Evolutionary conservation across 2,888 invertebrate species (phyloP).

Genomic region (Lottia gigantea): DNA sequence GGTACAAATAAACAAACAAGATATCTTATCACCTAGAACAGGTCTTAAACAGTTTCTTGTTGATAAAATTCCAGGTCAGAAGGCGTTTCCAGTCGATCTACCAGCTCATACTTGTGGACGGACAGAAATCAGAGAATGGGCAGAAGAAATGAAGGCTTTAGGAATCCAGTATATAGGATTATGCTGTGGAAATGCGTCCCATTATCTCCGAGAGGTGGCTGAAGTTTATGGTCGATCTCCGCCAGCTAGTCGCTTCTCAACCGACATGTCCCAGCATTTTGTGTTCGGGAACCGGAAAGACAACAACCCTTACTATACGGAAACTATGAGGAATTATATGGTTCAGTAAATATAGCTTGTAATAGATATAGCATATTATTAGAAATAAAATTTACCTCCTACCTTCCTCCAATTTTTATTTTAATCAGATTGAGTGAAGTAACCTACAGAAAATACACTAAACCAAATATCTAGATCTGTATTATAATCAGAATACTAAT

Average conservation of each 20-base stretch:
- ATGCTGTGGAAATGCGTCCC: constrained; percentile 52
- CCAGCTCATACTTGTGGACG: constrained; percentile 32
- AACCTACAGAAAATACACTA: too few species aligned
- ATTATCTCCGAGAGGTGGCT: constrained; percentile 43
- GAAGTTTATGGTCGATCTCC: constrained; percentile 38
- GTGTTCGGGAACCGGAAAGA: constrained; percentile 16
- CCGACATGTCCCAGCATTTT: constrained; percentile 34
- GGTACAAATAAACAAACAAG: too few species aligned
- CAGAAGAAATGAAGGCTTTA: constrained; percentile 35
- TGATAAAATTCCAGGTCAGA: constrained; percentile 33
- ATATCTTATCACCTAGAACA: too few species aligned
- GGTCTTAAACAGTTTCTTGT: too few species aligned
- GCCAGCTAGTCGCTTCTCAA: constrained; percentile 33
- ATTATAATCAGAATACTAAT: too few species aligned
- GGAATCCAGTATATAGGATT: constrained; percentile 52
- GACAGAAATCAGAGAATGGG: constrained; percentile 41
- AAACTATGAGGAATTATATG: too few species aligned
- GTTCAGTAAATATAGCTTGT: too few species aligned
- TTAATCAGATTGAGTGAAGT: too few species aligned
- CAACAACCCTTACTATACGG: not conserved
- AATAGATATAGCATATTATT: too few species aligned
- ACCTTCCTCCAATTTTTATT: too few species aligned
- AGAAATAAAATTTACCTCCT: too few species aligned
- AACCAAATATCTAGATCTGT: too few species aligned
- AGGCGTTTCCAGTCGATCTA: constrained; percentile 45